Percentiles rank a stretch among this genome's conserved stretches.
Conservation (phyloP, 2,797 vertebrate genomes). For the Nannoperca australis region DNA sequence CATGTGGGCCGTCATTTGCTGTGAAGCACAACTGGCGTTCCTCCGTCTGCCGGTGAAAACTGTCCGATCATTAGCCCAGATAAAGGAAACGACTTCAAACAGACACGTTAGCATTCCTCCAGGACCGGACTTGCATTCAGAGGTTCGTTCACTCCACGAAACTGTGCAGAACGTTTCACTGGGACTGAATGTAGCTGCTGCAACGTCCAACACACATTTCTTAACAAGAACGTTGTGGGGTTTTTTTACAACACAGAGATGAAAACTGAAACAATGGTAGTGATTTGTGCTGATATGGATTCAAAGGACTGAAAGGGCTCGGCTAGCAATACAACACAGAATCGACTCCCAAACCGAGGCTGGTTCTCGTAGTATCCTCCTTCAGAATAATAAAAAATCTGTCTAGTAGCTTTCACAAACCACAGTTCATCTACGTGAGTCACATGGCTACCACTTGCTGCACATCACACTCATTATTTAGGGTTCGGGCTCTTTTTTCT, state of each 20-base stretch:
- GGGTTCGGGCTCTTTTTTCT: neutral
- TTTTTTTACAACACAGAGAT: constrained; percentile 28
- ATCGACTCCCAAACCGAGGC: neutral
- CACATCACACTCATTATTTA: neutral
- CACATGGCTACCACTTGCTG: neutral
- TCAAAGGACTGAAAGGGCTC: neutral
- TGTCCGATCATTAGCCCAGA: constrained; percentile 50
- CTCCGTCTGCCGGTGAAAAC: constrained; percentile 61
- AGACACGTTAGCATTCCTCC: neutral
- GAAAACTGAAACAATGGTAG: constrained; percentile 20
- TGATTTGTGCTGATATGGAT: constrained; percentile 24
- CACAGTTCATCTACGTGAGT: neutral
- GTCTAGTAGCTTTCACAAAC: neutral
- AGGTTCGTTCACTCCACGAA: neutral
- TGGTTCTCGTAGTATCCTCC: neutral
- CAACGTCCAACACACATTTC: constrained; percentile 8
- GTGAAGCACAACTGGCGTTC: constrained; percentile 62
- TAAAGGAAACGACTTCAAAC: constrained; percentile 44
- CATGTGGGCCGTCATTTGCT: constrained; percentile 69
- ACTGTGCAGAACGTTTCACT: neutral
- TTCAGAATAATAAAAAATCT: neutral
- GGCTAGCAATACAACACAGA: neutral
- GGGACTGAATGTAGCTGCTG: neutral
- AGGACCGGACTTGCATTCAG: neutral
- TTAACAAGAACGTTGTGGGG: constrained; percentile 21